phyloP scores from a whole-genome alignment of 1,140 invertebrate species.

The Telenomus remus region DNA sequence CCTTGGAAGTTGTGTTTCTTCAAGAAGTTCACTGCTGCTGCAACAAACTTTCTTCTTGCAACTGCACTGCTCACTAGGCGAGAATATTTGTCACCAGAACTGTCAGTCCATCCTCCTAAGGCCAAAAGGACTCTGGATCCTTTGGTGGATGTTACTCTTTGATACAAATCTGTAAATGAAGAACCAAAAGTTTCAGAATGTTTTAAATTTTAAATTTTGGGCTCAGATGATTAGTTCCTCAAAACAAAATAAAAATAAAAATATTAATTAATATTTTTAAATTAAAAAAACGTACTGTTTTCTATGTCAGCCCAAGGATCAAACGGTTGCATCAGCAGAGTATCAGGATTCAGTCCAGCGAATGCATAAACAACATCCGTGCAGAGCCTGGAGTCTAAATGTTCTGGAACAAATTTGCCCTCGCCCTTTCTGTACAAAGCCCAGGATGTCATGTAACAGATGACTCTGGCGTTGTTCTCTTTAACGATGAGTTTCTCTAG shows the following conservation, averaged over 20 bases:
- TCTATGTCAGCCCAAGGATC: constrained; percentile 91
- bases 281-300: constrained; percentile 82
- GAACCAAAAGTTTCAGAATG: background rate
- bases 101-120: constrained; percentile 94
- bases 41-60: constrained; percentile 81
- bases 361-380: constrained; percentile 94
- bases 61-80: constrained; percentile 80
- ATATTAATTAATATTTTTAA: too few relatives aligned
- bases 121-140: constrained; percentile 84
- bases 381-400: constrained; percentile 86
- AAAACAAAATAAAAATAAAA: too few relatives aligned
- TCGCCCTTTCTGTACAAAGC: constrained; percentile 88
- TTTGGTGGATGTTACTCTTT: constrained; percentile 79
- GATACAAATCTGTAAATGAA: constrained; percentile 80
- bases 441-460: constrained; percentile 94
- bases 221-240: too few relatives aligned
- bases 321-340: constrained; percentile 83
- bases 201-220: background rate
- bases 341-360: constrained; percentile 87
- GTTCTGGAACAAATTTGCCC: constrained; percentile 90
- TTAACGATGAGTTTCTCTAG: constrained; percentile 57
- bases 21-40: constrained; percentile 81
- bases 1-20: constrained; percentile 86
- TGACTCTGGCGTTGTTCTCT: constrained; percentile 76
- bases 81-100: constrained; percentile 88